Evolutionary conservation across 2,797 vertebrate genomes (phyloP).

Genomic region (Scolopax rusticola): DNA sequence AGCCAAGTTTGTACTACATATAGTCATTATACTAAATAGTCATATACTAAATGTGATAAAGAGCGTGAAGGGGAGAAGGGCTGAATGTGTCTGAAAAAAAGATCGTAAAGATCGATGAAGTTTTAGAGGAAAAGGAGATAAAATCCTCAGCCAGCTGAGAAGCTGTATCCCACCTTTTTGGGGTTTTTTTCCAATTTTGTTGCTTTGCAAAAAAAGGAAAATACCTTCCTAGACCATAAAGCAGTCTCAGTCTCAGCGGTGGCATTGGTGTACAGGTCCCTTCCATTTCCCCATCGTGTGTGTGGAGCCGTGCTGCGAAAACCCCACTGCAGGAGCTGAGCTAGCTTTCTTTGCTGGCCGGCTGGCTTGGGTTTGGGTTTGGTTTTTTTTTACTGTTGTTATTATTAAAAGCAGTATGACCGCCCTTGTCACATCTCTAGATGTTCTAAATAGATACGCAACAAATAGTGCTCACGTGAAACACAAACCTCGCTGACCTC

Average conservation of each 20-base stretch:
- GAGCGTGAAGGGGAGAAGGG: not conserved
- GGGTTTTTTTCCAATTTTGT: not conserved
- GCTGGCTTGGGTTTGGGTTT: not conserved
- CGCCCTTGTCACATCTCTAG: not conserved
- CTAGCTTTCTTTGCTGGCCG: not conserved
- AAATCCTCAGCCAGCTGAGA: not conserved
- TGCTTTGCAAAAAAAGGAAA: not conserved
- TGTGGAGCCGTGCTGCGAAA: accelerated
- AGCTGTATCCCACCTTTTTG: not conserved
- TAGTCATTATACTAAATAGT: too few species aligned
- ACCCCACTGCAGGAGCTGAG: not conserved
- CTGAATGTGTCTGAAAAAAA: not conserved
- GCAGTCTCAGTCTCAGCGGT: not conserved
- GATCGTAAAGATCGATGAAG: not conserved
- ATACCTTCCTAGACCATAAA: accelerated
- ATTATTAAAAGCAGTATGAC: constrained; percentile 10
- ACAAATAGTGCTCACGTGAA: not conserved
- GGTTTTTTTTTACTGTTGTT: not conserved
- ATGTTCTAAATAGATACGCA: constrained; percentile 25
- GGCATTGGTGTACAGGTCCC: accelerated
- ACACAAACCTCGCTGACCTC: not conserved
- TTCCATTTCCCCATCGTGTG: not conserved
- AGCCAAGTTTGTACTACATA: not conserved
- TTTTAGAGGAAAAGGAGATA: not conserved
- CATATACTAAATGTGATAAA: not conserved